Percentiles rank a stretch among this genome's conserved stretches.
Conservation (phyloP, 2,113 vertebrate species). For the Polyodon spathula region DNA sequence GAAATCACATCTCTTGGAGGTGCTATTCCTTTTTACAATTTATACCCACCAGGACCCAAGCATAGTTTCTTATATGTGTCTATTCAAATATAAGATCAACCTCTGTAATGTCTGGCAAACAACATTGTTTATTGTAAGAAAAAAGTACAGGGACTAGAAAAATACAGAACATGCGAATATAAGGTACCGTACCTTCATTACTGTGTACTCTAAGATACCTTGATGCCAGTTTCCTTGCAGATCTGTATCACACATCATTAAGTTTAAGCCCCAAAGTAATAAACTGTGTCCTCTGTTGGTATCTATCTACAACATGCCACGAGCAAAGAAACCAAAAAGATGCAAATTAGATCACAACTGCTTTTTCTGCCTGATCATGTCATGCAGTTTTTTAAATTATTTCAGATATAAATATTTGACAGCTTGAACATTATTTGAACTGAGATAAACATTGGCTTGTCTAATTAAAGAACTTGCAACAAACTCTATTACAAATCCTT, state of each 20-base stretch:
- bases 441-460: too few relatives aligned
- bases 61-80: too few relatives aligned
- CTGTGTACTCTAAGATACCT: constrained; percentile 26
- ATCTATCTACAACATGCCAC: constrained; percentile 40
- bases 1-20: too few relatives aligned
- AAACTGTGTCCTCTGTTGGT: constrained; percentile 25
- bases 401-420: background rate
- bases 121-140: background rate
- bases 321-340: constrained; percentile 34
- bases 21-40: too few relatives aligned
- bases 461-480: too few relatives aligned
- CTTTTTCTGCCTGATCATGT: constrained; percentile 19
- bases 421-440: too few relatives aligned
- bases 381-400: constrained; percentile 14
- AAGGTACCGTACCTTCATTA: constrained; percentile 33
- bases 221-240: constrained; percentile 23
- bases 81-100: too few relatives aligned
- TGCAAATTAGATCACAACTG: constrained; percentile 50
- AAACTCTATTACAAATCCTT: too few relatives aligned
- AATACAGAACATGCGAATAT: background rate
- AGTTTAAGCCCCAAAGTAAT: constrained; percentile 39
- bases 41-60: too few relatives aligned
- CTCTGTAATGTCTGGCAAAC: background rate
- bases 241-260: constrained; percentile 30
- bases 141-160: background rate